Conservation (phyloP, 2,888 invertebrate species). For the Eilema depressum region DNA sequence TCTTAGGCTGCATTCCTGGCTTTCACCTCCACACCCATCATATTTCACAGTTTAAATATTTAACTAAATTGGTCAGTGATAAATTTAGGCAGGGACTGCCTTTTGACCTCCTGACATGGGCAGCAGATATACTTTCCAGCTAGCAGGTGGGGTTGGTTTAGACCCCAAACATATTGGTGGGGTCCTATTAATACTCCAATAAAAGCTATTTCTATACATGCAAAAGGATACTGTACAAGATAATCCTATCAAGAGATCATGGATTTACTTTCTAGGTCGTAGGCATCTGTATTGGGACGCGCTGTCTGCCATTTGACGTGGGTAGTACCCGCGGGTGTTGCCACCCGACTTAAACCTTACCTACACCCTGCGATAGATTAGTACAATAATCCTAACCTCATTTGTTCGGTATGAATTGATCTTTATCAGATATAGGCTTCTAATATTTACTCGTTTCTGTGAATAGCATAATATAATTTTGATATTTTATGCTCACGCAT, state of each 20-base stretch:
- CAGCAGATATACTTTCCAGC: too few relatives aligned
- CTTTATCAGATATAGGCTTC: constrained; percentile 4
- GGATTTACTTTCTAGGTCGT: constrained; percentile 4
- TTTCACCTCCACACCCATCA: too few relatives aligned
- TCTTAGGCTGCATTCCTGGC: too few relatives aligned
- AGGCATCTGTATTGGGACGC: background rate
- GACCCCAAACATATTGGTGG: too few relatives aligned
- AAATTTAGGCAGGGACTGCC: too few relatives aligned
- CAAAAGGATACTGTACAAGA: background rate
- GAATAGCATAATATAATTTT: too few relatives aligned
- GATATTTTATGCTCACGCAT: too few relatives aligned
- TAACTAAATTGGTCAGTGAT: too few relatives aligned
- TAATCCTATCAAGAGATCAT: constrained; percentile 4
- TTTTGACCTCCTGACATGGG: too few relatives aligned
- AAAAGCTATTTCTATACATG: background rate
- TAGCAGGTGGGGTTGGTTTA: too few relatives aligned
- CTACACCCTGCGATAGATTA: constrained; percentile 24
- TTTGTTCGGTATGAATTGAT: background rate
- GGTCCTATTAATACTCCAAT: too few relatives aligned
- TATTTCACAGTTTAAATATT: too few relatives aligned
- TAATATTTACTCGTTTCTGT: background rate
- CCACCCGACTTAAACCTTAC: constrained; percentile 24
- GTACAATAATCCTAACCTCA: constrained; percentile 25
- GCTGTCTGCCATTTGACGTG: constrained; percentile 1
- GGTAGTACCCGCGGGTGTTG: constrained; percentile 18